Evolutionary conservation across 2,113 vertebrate genomes (phyloP), one percentile per base, ranked within the genome.

Genomic region (Steatornis caripensis): DNA sequence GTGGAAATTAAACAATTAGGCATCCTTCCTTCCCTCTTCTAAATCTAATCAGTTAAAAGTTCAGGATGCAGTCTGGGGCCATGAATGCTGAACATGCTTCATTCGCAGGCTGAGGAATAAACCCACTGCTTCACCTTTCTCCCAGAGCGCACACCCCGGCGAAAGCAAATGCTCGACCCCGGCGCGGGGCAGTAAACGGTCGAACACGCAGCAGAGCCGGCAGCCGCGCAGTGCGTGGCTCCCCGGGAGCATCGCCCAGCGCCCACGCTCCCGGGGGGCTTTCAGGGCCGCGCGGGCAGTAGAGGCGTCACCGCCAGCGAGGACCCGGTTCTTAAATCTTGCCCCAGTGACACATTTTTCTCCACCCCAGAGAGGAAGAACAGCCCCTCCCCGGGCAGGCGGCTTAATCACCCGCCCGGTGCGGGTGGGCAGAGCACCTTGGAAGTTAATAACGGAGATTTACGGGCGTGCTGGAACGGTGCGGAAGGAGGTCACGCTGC

Each of bases 1-100:
- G 93, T 96, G 82, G 95, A 92, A 95, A 96, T 96, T 83, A 90
- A 96, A 92, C 87, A 80, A 89, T 96, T 93, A 94, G 82, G 84
- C 90, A 75, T 95, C 92, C 96, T 97, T 97, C 93, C 92, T 96
- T 96, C 88, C 93, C 75, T 62, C 76, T 83, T 58, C 79, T 48
- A 91, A 95, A 94, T 91, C 71, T 12, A 93, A 96, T 95, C 78
- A 24, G 76, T 49, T 72, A 11, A 8, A 70, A 88, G 92, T 36
- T 66, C 95, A 86, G 87, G 82, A 93, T 51, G 70, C 24, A 27
- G 53, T 1, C 87, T 65, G 78, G 69, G 53, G 66, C 60, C 0
- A 1, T 0, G 0, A 2, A 27, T 16, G 58, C 2, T 0, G 45
- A 87, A n/a, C 43, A 9, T 0, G 0, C 61, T 81, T 26, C 53